Evolutionary conservation across 2,888 invertebrate species (phyloP).

Genomic region (Abrostola triplasia): DNA sequence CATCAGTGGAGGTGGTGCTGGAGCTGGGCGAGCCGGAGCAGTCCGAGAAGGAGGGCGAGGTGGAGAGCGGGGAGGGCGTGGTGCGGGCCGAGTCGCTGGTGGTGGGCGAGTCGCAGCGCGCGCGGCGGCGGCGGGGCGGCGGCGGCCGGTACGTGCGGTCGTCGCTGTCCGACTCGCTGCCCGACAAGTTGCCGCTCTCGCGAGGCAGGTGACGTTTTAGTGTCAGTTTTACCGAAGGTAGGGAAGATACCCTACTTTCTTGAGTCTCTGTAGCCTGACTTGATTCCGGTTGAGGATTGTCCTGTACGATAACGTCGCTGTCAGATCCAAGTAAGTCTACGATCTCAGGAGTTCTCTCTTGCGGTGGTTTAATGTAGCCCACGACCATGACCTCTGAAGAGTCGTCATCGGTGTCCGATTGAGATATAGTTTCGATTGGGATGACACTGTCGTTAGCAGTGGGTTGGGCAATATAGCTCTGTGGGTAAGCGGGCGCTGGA

Average conservation of each 20-base stretch:
- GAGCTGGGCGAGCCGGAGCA: conserved; percentile 5
- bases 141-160: conserved; percentile 61
- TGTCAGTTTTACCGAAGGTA: conserved; percentile 66
- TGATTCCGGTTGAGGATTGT: conserved; percentile 61
- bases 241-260: conserved; percentile 40
- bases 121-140: conserved; percentile 50
- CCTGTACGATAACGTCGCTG: conserved; percentile 83
- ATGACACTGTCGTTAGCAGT: conserved; percentile 66
- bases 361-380: conserved; percentile 90
- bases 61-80: conserved; percentile 40
- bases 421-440: conserved; percentile 83
- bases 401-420: conserved; percentile 83
- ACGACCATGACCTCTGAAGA: conserved; percentile 89
- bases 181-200: conserved; percentile 22
- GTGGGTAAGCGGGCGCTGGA: conserved; percentile 69
- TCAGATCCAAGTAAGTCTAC: conserved; percentile 89
- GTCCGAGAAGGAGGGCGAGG: conserved; percentile 41
- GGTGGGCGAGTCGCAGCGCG: conserved; percentile 23
- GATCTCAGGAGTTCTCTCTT: conserved; percentile 90
- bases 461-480: conserved; percentile 67
- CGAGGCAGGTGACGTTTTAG: conserved; percentile 61
- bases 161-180: conserved; percentile 64
- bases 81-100: conserved; percentile 25
- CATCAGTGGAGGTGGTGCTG: conserved; percentile 38
- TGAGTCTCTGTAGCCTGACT: conserved; percentile 34